Conservation (phyloP, 2,797 vertebrate genomes). For the Rhinella marina region DNA sequence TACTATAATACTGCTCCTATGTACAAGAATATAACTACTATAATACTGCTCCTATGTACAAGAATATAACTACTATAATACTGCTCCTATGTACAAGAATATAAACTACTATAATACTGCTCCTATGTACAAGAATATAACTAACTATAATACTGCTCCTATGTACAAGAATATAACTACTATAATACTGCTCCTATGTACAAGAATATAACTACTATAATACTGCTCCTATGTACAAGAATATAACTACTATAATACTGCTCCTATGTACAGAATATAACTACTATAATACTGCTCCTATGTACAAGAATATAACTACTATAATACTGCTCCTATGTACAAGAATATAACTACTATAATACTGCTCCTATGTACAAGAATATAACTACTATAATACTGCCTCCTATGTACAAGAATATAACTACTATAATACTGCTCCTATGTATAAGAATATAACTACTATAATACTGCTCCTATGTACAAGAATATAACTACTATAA, state of each 20-base stretch:
- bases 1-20: not conserved
- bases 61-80: conserved; percentile 20
- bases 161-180: too few species aligned
- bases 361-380: not conserved
- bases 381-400: conserved; percentile 18
- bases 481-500: not conserved
- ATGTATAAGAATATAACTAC: not conserved
- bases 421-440: not conserved
- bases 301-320: conserved; percentile 12
- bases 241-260: too few species aligned
- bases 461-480: not conserved
- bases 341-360: conserved; percentile 17
- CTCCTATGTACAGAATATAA: too few species aligned
- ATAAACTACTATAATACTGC: too few species aligned
- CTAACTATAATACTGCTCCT: too few species aligned
- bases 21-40: conserved; percentile 13
- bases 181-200: too few species aligned
- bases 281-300: conserved; percentile 6
- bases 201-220: conserved; percentile 19
- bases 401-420: conserved; percentile 7
- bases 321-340: conserved; percentile 7
- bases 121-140: too few species aligned
- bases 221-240: not conserved
- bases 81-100: not conserved
- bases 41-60: conserved; percentile 6